Percentiles rank a stretch among this genome's conserved stretches.
Conservation (phyloP, 2,888 invertebrate genomes). For the Frankliniella fusca region DNA sequence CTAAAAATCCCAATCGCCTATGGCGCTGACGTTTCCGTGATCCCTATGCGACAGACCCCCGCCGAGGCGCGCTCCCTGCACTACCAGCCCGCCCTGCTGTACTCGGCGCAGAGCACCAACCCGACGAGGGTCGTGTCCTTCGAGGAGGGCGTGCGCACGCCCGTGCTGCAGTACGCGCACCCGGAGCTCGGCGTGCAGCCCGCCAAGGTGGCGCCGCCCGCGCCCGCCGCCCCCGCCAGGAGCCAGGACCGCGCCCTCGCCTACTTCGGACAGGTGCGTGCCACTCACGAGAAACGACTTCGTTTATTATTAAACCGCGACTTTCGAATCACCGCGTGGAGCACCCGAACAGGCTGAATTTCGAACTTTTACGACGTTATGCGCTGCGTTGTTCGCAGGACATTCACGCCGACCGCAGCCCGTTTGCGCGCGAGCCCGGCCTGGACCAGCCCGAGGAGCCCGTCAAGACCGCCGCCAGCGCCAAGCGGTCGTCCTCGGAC, state of each 20-base stretch:
- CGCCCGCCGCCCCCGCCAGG: conserved; percentile 33
- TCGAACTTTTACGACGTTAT: no score
- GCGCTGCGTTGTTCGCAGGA: conserved; percentile 41
- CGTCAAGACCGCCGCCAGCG: conserved; percentile 27
- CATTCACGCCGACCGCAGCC: conserved; percentile 57
- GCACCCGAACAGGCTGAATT: no score
- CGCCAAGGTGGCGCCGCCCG: conserved; percentile 51
- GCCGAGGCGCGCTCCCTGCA: conserved; percentile 69
- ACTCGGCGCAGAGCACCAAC: conserved; percentile 54
- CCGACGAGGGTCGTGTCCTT: conserved; percentile 50
- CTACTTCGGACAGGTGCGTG: conserved; percentile 48
- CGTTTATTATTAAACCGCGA: no score
- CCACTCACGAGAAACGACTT: no score
- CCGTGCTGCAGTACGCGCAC: conserved; percentile 74
- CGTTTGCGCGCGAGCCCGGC: conserved; percentile 51
- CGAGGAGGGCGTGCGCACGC: conserved; percentile 66
- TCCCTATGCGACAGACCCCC: conserved; percentile 45
- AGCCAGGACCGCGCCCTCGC: conserved; percentile 42
- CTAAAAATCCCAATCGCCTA: no score
- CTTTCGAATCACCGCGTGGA: no score
- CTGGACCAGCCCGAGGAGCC: conserved; percentile 39
- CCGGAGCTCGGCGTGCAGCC: conserved; percentile 75
- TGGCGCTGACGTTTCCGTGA: not conserved
- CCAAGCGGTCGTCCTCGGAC: conserved; percentile 6
- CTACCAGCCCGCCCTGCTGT: conserved; percentile 63